phyloP scores from a whole-genome alignment of 2,797 vertebrate species.

The Enteromius thamalakanensis region DNA sequence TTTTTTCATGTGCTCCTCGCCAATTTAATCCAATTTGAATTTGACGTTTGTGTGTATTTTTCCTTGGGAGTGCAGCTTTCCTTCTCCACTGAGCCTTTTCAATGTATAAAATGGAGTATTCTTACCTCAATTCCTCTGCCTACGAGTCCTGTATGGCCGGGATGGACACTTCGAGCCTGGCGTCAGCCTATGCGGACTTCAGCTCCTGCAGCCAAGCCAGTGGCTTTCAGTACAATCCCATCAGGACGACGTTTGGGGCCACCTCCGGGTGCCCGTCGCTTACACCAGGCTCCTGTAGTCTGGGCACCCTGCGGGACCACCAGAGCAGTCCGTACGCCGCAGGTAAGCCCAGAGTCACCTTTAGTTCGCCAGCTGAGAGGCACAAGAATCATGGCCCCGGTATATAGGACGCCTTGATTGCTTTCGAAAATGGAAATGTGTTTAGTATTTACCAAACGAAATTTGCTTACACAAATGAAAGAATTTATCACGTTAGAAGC shows the following conservation, averaged over 20 bases:
- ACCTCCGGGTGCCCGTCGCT: slow-evolving; percentile 97
- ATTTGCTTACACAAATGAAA: slow-evolving; percentile 99
- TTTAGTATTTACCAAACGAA: slow-evolving; percentile 99
- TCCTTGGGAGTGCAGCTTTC: slow-evolving; percentile 76
- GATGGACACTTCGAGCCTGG: slow-evolving; percentile 99
- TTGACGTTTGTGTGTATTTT: slow-evolving; percentile 68
- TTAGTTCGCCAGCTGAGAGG: slow-evolving; percentile 68
- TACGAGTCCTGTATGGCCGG: slow-evolving; percentile 99
- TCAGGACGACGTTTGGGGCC: slow-evolving; percentile 98
- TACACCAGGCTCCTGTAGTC: slow-evolving; percentile 98
- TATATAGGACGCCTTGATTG: slow-evolving; percentile 97
- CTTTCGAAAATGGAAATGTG: slow-evolving; percentile 99
- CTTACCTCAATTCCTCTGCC: slow-evolving; percentile 99
- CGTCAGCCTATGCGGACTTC: slow-evolving; percentile 99
- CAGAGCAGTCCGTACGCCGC: slow-evolving; percentile 99
- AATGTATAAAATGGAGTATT: slow-evolving; percentile 99
- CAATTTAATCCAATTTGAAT: slow-evolving; percentile 68
- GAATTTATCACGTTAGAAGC: slow-evolving; percentile 99
- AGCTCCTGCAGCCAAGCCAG: slow-evolving; percentile 99
- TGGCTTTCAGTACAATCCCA: slow-evolving; percentile 99
- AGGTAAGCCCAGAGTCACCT: slow-evolving; percentile 88
- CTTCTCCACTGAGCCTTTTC: slow-evolving; percentile 91
- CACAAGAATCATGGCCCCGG: slow-evolving; percentile 81
- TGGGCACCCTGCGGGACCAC: slow-evolving; percentile 98
- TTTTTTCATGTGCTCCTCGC: slow-evolving; percentile 57